A percentile compares a stretch with the other conserved stretches of the same genome.
Conservation (phyloP, 2,797 vertebrate genomes). For the Poeciliopsis gracilis region DNA sequence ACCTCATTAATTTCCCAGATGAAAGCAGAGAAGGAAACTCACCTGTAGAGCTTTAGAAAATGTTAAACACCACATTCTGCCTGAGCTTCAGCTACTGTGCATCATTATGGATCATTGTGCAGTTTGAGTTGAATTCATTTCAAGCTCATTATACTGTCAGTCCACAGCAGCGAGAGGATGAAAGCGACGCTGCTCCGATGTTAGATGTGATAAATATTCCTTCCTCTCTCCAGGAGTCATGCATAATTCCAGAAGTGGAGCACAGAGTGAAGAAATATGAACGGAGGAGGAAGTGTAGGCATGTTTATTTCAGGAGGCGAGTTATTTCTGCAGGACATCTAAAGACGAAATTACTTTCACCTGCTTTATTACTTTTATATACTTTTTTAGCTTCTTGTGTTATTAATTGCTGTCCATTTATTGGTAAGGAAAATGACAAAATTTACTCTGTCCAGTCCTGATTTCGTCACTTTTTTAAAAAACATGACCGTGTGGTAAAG, state of each 20-base stretch:
- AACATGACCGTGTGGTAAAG: background rate
- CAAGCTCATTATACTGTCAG: background rate
- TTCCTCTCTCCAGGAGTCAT: constrained; percentile 25
- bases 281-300: constrained; percentile 28
- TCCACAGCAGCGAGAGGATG: background rate
- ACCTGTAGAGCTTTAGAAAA: background rate
- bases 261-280: constrained; percentile 35
- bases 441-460: background rate
- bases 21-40: background rate
- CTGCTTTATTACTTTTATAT: background rate
- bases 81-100: background rate
- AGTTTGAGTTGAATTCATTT: background rate
- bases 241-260: constrained; percentile 40
- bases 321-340: constrained; percentile 14
- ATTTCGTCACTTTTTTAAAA: background rate
- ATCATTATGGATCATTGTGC: background rate
- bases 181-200: constrained; percentile 18
- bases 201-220: constrained; percentile 35
- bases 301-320: constrained; percentile 42
- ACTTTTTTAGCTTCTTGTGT: accelerated
- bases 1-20: constrained; percentile 16
- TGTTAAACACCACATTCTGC: background rate
- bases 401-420: background rate
- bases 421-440: background rate
- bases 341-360: background rate